Conservation (phyloP, 2,888 invertebrate species). For the Fabriciana adippe region DNA sequence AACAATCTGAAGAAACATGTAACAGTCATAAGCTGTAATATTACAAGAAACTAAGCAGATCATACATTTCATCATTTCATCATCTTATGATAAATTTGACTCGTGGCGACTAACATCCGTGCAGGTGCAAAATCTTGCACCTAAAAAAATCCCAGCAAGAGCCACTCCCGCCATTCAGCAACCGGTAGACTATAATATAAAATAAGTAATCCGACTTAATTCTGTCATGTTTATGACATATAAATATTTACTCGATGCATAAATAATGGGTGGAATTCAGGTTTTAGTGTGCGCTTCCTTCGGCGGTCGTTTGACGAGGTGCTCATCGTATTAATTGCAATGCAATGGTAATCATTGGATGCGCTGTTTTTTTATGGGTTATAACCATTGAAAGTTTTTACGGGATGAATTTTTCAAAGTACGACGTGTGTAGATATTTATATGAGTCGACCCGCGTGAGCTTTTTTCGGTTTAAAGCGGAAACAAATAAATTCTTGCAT, state of each 20-base stretch:
- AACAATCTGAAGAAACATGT: too few relatives aligned
- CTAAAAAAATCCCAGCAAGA: not conserved
- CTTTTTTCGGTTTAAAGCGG: too few relatives aligned
- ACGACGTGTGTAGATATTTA: too few relatives aligned
- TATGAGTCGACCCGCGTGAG: too few relatives aligned
- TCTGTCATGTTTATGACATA: slow-evolving; percentile 8
- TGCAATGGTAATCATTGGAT: slow-evolving; percentile 16
- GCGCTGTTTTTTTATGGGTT: not conserved
- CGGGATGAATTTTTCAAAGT: too few relatives aligned
- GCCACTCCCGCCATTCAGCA: slow-evolving; percentile 67
- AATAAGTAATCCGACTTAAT: not conserved
- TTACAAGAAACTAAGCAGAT: too few relatives aligned
- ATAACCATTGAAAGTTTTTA: too few relatives aligned
- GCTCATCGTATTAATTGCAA: slow-evolving; percentile 7
- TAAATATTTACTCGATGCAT: slow-evolving; percentile 5
- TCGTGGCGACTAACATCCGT: slow-evolving; percentile 58
- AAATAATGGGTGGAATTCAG: slow-evolving; percentile 3
- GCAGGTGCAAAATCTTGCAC: slow-evolving; percentile 52
- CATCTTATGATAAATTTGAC: slow-evolving; percentile 56
- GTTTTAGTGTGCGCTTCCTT: slow-evolving; percentile 12
- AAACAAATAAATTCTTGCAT: too few relatives aligned
- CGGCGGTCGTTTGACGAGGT: slow-evolving; percentile 4
- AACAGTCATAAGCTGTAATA: too few relatives aligned
- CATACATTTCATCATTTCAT: too few relatives aligned
- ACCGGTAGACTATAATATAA: slow-evolving; percentile 47